Evolutionary conservation across 2,797 vertebrate species (phyloP).

Genomic region (Sphaeramia orbicularis): DNA sequence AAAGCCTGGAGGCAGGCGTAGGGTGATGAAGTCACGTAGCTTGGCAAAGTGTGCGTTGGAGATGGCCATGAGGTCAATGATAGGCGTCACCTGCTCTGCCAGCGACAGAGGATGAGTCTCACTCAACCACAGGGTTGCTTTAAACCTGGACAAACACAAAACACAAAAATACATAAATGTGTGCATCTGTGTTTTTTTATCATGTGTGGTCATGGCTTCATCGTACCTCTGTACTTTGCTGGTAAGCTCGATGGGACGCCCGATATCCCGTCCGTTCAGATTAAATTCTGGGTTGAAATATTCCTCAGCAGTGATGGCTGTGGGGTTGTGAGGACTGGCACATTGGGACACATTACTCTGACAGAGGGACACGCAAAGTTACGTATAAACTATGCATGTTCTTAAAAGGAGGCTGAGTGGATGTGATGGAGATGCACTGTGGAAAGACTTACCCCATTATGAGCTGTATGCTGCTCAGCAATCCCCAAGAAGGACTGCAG

Average conservation of each 20-base stretch:
- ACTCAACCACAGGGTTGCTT: constrained; percentile 95
- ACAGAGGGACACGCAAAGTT: constrained; percentile 10
- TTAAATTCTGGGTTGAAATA: constrained; percentile 95
- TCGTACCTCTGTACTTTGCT: constrained; percentile 94
- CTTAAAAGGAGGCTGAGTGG: constrained; percentile 15
- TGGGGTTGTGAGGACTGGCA: constrained; percentile 95
- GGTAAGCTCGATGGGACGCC: constrained; percentile 93
- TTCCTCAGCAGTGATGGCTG: constrained; percentile 94
- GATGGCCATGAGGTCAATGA: constrained; percentile 98
- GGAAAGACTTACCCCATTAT: constrained; percentile 88
- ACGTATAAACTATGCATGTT: constrained; percentile 1
- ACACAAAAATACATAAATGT: not conserved
- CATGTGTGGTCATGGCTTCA: not conserved
- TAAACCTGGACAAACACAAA: constrained; percentile 86
- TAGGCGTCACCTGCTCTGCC: constrained; percentile 95
- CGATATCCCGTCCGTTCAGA: constrained; percentile 93
- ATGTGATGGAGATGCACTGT: not conserved
- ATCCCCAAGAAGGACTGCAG: constrained; percentile 97
- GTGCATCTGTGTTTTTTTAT: not conserved
- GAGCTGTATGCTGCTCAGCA: constrained; percentile 93
- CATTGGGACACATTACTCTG: constrained; percentile 93
- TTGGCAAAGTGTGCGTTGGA: constrained; percentile 97
- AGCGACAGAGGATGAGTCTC: constrained; percentile 94
- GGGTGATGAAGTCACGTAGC: constrained; percentile 95
- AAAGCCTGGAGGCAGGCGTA: constrained; percentile 93